phyloP scores from a whole-genome alignment of 2,113 vertebrate genomes.

The Oriolus oriolus region DNA sequence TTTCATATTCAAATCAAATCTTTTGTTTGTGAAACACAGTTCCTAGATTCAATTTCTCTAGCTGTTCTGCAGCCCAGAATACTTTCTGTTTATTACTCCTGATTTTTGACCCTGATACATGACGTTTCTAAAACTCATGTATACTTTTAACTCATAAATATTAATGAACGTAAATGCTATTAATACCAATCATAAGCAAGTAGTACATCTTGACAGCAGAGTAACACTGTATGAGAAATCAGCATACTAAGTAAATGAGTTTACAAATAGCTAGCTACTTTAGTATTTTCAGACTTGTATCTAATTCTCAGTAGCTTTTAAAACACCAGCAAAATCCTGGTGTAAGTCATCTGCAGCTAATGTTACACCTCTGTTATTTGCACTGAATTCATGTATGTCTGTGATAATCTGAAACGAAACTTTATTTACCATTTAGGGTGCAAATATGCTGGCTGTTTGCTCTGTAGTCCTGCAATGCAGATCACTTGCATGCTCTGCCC shows the following conservation, averaged over 20 bases:
- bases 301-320: not conserved
- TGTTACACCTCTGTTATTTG: not conserved
- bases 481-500: not conserved
- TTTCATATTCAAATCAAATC: not conserved
- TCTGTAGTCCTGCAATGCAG: not conserved
- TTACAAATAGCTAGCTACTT: not conserved
- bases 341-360: not conserved
- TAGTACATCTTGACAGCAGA: not conserved
- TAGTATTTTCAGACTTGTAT: not conserved
- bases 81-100: not conserved
- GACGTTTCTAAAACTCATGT: not conserved
- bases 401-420: not conserved
- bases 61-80: not conserved
- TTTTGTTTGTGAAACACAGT: not conserved
- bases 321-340: not conserved
- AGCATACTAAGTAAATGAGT: not conserved
- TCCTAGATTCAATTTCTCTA: not conserved
- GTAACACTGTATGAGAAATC: not conserved
- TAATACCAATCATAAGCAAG: not conserved
- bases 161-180: not conserved
- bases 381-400: not conserved
- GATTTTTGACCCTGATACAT: not conserved
- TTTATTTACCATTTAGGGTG: not conserved
- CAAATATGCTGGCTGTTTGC: not conserved
- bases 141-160: not conserved